Percentiles rank a stretch among this genome's conserved stretches.
Conservation (phyloP, 2,797 vertebrate species). For the Danio kyathit region DNA sequence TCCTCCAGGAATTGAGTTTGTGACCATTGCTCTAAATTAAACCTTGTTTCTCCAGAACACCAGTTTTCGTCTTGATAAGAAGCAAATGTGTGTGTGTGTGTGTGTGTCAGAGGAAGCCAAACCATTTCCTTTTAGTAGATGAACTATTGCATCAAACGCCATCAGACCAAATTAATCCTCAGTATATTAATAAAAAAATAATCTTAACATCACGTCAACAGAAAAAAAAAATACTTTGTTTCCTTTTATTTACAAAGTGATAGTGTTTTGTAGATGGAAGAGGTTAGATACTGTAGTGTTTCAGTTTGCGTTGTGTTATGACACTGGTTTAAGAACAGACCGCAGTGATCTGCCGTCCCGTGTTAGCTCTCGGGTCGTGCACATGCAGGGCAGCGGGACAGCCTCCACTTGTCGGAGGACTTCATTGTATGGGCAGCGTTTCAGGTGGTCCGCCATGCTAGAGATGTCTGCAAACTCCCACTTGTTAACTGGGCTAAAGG, state of each 20-base stretch:
- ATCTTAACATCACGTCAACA: constrained; percentile 75
- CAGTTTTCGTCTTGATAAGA: constrained; percentile 6
- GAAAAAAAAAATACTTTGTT: constrained; percentile 69
- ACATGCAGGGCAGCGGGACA: constrained; percentile 95
- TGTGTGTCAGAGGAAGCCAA: constrained; percentile 25
- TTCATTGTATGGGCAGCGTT: constrained; percentile 91
- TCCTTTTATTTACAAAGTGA: constrained; percentile 83
- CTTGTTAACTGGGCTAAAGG: constrained; percentile 91
- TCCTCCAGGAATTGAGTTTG: too few relatives aligned
- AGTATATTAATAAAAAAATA: constrained; percentile 54
- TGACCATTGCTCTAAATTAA: background rate
- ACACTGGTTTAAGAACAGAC: constrained; percentile 88
- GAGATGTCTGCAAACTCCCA: constrained; percentile 94
- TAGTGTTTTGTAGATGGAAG: constrained; percentile 79
- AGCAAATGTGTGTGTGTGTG: background rate
- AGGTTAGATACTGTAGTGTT: constrained; percentile 75
- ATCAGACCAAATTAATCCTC: constrained; percentile 26
- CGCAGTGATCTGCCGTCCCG: constrained; percentile 88
- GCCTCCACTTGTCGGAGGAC: constrained; percentile 91
- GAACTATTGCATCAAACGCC: constrained; percentile 28
- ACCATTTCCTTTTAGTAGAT: constrained; percentile 19
- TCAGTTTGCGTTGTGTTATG: constrained; percentile 73
- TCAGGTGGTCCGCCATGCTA: constrained; percentile 97
- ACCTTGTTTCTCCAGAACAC: constrained; percentile 6
- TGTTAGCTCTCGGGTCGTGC: constrained; percentile 87